Evolutionary conservation across 2,113 vertebrate species (phyloP).

Genomic region (Periophthalmus modestus): DNA sequence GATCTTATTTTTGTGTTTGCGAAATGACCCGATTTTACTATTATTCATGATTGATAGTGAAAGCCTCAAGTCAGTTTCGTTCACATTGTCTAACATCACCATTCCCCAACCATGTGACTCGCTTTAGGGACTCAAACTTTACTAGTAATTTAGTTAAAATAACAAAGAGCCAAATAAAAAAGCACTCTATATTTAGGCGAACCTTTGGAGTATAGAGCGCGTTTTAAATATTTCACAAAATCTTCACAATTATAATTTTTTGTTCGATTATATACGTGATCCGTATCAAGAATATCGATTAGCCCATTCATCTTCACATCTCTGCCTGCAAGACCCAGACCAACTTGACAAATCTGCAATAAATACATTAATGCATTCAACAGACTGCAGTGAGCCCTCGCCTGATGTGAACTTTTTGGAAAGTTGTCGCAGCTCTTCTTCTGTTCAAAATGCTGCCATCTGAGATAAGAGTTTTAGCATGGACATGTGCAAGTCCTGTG

Average conservation of each 20-base stretch:
- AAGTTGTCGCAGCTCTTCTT: not conserved
- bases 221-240: not conserved
- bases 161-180: not conserved
- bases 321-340: not conserved
- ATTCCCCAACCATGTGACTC: too few relatives aligned
- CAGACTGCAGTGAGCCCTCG: not conserved
- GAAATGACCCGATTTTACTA: not conserved
- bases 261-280: not conserved
- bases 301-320: not conserved
- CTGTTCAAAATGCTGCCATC: not conserved
- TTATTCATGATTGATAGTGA: not conserved
- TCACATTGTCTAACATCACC: not conserved
- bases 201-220: not conserved
- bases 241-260: not conserved
- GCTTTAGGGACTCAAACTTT: too few relatives aligned
- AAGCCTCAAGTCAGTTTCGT: too few relatives aligned
- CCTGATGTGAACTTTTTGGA: not conserved
- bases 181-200: not conserved
- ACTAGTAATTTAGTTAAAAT: not conserved
- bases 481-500: not conserved
- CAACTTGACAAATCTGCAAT: not conserved
- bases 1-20: not conserved
- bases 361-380: not conserved
- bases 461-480: constrained; percentile 1
- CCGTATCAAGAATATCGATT: not conserved